Evolutionary conservation across 2,888 invertebrate genomes (phyloP).

Genomic region (Clusia tigrina): DNA sequence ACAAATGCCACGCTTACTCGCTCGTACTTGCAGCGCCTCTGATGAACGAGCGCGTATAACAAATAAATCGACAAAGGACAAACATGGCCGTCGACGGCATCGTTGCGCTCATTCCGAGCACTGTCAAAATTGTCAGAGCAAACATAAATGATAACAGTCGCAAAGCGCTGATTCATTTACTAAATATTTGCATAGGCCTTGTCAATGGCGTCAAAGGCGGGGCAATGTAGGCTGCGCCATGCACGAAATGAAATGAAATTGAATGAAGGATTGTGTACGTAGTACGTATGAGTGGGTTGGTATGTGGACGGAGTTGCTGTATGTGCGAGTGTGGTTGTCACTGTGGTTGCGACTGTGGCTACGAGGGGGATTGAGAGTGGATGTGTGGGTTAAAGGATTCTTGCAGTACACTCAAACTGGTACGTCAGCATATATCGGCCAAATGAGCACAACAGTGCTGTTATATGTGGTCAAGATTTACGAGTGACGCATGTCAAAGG

Average conservation of each 20-base stretch:
- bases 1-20: constrained; percentile 18
- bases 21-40: not conserved
- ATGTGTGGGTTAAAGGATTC: too few relatives aligned
- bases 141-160: constrained; percentile 55
- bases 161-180: constrained; percentile 61
- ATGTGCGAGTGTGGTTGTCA: not conserved
- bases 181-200: constrained; percentile 61
- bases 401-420: constrained; percentile 6
- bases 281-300: not conserved
- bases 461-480: constrained; percentile 58
- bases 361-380: too few relatives aligned
- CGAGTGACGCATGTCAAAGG: constrained; percentile 59
- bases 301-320: not conserved
- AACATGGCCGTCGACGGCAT: constrained; percentile 1
- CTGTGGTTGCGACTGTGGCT: too few relatives aligned
- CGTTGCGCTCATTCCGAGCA: constrained; percentile 3
- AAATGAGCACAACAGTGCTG: constrained; percentile 43
- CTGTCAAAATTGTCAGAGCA: constrained; percentile 34
- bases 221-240: not conserved
- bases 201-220: constrained; percentile 50
- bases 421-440: constrained; percentile 15
- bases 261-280: constrained; percentile 1
- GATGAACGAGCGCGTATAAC: constrained; percentile 1
- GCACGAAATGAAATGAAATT: constrained; percentile 9
- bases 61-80: constrained; percentile 4